Conservation (phyloP, 2,888 invertebrate species). For the Agrotis exclamationis region DNA sequence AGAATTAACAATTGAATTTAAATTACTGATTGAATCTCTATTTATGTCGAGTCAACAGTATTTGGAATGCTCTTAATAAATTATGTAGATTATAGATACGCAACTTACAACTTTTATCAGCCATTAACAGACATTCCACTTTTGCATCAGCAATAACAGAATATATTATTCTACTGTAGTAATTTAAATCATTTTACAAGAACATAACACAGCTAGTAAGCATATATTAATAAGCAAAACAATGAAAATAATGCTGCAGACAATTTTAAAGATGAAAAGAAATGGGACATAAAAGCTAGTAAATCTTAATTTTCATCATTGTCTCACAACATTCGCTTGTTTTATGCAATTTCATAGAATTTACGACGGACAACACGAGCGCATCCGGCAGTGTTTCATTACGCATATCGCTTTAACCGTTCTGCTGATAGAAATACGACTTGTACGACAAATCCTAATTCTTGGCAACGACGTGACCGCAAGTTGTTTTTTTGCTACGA, state of each 20-base stretch:
- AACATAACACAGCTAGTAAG: not conserved
- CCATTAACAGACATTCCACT: too few species aligned
- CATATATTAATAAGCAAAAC: not conserved
- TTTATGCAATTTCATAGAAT: slow-evolving; percentile 12
- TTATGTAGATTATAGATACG: not conserved
- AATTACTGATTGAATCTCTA: not conserved
- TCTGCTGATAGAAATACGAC: slow-evolving; percentile 27
- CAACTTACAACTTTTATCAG: not conserved
- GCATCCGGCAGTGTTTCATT: slow-evolving; percentile 9
- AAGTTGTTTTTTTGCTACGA: slow-evolving; percentile 25
- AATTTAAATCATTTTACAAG: not conserved
- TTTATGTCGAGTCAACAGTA: not conserved
- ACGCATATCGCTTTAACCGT: slow-evolving; percentile 20
- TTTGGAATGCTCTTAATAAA: not conserved
- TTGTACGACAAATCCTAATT: slow-evolving; percentile 11
- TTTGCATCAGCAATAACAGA: not conserved
- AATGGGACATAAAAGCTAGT: not conserved
- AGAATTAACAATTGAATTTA: not conserved
- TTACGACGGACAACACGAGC: slow-evolving; percentile 27
- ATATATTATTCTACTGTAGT: not conserved
- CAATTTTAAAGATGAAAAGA: not conserved
- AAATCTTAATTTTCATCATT: not conserved
- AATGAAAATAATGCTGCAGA: not conserved
- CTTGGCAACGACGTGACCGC: slow-evolving; percentile 42
- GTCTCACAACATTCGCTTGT: not conserved